A percentile compares a stretch with the other conserved stretches of the same genome.
Conservation (phyloP, 2,797 vertebrate species). For the Ptychobarbus kaznakovi region DNA sequence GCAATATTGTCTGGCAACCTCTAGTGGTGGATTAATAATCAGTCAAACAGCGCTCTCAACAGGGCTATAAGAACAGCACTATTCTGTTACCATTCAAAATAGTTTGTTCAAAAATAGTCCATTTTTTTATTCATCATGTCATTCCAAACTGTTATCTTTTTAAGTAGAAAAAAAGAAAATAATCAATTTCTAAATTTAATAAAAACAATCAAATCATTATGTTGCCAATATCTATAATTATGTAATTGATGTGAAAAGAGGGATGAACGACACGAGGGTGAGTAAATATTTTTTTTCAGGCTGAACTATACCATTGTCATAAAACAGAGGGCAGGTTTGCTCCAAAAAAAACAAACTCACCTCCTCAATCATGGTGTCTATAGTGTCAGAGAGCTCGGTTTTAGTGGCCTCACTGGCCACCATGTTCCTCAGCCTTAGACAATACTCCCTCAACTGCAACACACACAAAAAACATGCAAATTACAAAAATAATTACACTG, state of each 20-base stretch:
- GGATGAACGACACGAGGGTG: too few species aligned
- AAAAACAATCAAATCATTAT: too few species aligned
- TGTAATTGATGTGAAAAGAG: neutral
- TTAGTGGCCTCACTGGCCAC: conserved; percentile 85
- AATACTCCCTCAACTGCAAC: conserved; percentile 94
- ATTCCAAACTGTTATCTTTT: neutral
- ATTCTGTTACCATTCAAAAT: neutral
- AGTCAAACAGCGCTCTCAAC: conserved; percentile 72
- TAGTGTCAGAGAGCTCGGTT: conserved; percentile 81
- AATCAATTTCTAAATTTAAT: too few species aligned
- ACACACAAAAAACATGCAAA: conserved; percentile 27
- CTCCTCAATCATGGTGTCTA: conserved; percentile 97
- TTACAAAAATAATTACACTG: neutral
- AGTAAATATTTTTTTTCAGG: neutral
- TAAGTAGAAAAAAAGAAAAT: neutral
- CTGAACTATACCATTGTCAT: neutral
- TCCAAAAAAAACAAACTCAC: conserved; percentile 72
- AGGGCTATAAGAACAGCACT: conserved; percentile 60
- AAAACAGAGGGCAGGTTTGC: neutral
- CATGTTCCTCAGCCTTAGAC: conserved; percentile 91
- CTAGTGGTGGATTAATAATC: conserved; percentile 21
- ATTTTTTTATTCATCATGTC: neutral
- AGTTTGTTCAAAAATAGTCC: neutral
- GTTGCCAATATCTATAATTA: neutral
- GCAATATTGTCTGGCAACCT: conserved; percentile 1